Base-by-base conservation (phyloP, 2,113 vertebrate genomes). In the Clupea harengus region DNA sequence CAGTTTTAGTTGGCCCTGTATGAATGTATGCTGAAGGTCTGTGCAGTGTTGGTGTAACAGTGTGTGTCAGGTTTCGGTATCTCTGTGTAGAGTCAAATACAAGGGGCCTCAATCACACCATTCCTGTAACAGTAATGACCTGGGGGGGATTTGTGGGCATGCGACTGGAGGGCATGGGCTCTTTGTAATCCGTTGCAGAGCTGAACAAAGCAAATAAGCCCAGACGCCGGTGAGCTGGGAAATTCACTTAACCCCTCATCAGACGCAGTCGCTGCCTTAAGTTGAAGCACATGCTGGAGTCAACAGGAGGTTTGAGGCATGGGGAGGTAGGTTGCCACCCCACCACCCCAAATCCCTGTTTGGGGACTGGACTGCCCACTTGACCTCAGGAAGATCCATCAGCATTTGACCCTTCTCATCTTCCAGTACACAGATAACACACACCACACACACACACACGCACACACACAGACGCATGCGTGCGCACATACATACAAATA, bases 201-300 rank as follows among this genome's bases (percentile, higher is more conserved):
- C 28, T 32, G 72, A 78, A 78, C 72, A 78, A 78, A 78, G 72
- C 72, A 78, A 78, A 78, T 78, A 39, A 78, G 72, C 72, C 72
- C 72, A 78, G 72, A 78, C 72, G 72, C 72, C 72, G 72, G 72
- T 78, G 72, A 78, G 72, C 72, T 78, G 72, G 72, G 72, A 78
- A 78, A 78, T 78, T 78, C 72, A 78, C 72, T 78, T 78, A 78
- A 78, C 72, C 72, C 72, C 72, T 78, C 72, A 39, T 78, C 72
- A 78, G 72, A 39, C 72, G 32, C 28, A 78, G 72, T 39, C 72
- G 28, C 72, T 78, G 72, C 25, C 72, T 78, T 78, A 78, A 78
- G 10, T 17, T 78, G 44, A 78, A 78, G 72, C 72, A 78, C 72
- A 78, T 78, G 72, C 72, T 32, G 72, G 72, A 78, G 28, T 78